Base-by-base conservation (phyloP, 1,140 invertebrate species). In the Hormaphis cornu region DNA sequence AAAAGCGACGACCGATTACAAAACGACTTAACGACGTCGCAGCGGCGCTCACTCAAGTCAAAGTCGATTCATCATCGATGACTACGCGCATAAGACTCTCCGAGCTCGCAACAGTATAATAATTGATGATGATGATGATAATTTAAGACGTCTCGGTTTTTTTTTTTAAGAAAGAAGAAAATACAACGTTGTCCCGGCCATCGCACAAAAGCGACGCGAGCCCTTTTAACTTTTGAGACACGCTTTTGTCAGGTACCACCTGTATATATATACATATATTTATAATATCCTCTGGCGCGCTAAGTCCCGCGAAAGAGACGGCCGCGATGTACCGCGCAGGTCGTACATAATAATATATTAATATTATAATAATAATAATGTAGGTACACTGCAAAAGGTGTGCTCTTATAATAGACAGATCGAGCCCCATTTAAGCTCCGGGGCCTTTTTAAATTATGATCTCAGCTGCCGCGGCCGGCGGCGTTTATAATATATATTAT, bases 371-470 rank as follows among this genome's bases (percentile, higher is more conserved):
- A n/a, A n/a, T n/a, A n/a, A n/a, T n/a, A n/a, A 66, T 18, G 33
- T 40, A 30, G 30, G 50, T 48, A 66, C 12, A 50, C 35, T 30
- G 48, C 14, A 44, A 58, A 66, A 66, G 61, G 61, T 66, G 54
- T 58, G 44, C 30, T 66, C 40, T 66, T 66, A n/a, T n/a, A 66
- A 66, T 66, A 66, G 61, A 66, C 61, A 66, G 61, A 66, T 66
- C 44, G 61, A 66, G 61, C 50, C 61, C 28, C 28, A n/a, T 24
- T 66, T 66, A 66, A 66, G 61, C 61, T 46, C 44, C 61, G 28
- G 33, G 61, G 50, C 61, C 30, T 66, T 66, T 66, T 66, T 66
- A 66, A 66, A 66, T 66, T 66, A 66, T 66, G 61, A 66, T 66
- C 61, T 66, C 26, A 28, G 16, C n/a, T 20, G 44, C 44, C 18